These are phyloP conservation scores for Silvanus unidentatus DNA, from an alignment of 2,888 invertebrate genomes.

Conservation along the genomic window DNA sequence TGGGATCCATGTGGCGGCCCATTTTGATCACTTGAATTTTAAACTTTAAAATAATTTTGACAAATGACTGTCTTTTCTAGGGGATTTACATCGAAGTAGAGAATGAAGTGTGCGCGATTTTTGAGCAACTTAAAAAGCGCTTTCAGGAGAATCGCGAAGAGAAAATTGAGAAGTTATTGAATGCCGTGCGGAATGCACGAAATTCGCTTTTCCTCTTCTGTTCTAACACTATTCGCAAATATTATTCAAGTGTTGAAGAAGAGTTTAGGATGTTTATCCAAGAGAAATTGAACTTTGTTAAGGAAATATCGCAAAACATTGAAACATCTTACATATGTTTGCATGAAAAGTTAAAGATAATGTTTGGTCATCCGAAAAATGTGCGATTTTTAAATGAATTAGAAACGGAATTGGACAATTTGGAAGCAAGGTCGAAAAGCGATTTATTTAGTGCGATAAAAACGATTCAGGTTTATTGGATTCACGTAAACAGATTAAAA, in stretches of 20 bases:
- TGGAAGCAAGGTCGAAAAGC: too few species aligned
- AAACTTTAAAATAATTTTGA: background rate
- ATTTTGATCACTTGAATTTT: constrained; percentile 3
- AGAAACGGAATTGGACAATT: constrained; percentile 7
- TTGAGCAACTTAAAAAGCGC: too few species aligned
- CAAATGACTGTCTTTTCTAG: background rate
- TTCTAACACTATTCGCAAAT: background rate
- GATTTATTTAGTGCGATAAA: too few species aligned
- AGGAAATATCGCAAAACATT: constrained; percentile 8
- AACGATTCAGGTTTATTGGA: too few species aligned
- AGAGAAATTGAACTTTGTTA: background rate
- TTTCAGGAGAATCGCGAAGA: too few species aligned
- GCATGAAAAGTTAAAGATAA: constrained; percentile 31
- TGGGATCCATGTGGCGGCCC: constrained; percentile 18
- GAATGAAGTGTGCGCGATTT: background rate
- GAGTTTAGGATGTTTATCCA: too few species aligned
- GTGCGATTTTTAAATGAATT: constrained; percentile 26
- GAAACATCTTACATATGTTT: constrained; percentile 16
- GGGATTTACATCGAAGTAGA: too few species aligned
- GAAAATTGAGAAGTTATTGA: too few species aligned
- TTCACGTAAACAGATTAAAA: too few species aligned
- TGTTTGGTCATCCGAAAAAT: constrained; percentile 36
- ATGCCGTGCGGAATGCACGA: too few species aligned
- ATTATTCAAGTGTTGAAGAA: too few species aligned
- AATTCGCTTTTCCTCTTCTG: too few species aligned